Conservation (phyloP, 2,888 invertebrate genomes). For the Hydrotaea cyrtoneurina region DNA sequence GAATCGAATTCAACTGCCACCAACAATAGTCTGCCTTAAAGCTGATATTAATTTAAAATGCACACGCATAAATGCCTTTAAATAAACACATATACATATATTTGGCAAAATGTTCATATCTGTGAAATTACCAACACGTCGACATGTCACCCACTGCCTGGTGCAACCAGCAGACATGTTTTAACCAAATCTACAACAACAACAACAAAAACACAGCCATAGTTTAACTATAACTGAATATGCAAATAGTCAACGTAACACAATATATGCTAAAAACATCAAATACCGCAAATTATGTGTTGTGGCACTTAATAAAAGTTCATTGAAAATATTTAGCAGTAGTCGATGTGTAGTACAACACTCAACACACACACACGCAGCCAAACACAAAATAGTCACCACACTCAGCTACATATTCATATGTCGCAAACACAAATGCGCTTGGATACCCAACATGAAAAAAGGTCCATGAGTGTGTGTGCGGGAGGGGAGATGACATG, state of each 20-base stretch:
- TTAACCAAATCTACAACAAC: constrained; percentile 34
- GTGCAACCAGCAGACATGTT: constrained; percentile 21
- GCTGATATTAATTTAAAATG: constrained; percentile 49
- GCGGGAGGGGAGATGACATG: not conserved
- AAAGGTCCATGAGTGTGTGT: not conserved
- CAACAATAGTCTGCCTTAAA: constrained; percentile 1
- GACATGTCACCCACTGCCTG: not conserved
- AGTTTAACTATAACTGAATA: constrained; percentile 4
- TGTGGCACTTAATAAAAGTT: constrained; percentile 51
- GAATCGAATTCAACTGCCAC: not conserved
- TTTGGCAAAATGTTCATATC: constrained; percentile 30
- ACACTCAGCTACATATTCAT: not conserved
- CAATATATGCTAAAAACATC: constrained; percentile 45
- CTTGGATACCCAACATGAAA: not conserved
- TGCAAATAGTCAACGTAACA: constrained; percentile 8
- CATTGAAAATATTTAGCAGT: constrained; percentile 36
- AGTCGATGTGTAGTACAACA: not conserved
- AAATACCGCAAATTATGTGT: constrained; percentile 56
- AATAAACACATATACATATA: too few relatives aligned
- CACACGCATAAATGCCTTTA: constrained; percentile 10
- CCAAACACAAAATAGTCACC: not conserved
- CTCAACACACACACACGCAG: not conserved
- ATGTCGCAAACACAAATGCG: not conserved
- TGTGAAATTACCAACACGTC: constrained; percentile 10
- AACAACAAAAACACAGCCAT: not conserved